Evolutionary conservation across 2,797 vertebrate genomes (phyloP), one percentile per base, ranked within the genome.

Genomic region (Leptodactylus fallax): DNA sequence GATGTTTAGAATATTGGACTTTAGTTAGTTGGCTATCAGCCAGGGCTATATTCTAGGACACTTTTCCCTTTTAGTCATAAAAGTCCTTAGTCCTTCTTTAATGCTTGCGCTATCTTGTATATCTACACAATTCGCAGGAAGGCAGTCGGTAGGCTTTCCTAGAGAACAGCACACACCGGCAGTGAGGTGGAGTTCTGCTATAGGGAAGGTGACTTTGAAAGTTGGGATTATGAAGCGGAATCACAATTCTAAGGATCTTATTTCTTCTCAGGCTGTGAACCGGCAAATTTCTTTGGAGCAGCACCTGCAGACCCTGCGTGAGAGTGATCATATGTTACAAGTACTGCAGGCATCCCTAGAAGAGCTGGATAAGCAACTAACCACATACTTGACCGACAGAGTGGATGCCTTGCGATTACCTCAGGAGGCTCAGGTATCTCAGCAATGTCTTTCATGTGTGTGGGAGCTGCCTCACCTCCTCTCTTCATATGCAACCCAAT

Each of bases 321-420:
- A 99, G 93, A 96, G 96, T 0, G 97, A 98, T 27, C 95, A 96
- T 91, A 94, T 95, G 81, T 93, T 99, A 56, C 96, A 97, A 47
- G 92, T 95, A 13, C 93, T 99, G 90, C 97, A 98, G 90, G 98
- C 98, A 88, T 96, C 96, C 77, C 94, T 99, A 80, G 93, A 90
- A 55, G 97, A 97, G 87, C 94, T 99, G 91, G 98, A 99, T 90
- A 96, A 96, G 90, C 98, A 95, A 0, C 96, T 99, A 69, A 98
- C 98, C 0, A 97, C 96, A 0, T 99, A 99, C 92, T 94, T 99
- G 91, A 99, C 98, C 0, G 98, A 99, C 61, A 96, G 97, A 82
- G 87, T 99, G 21, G 98, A 99, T 67, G 98, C 98, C 81, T 96
- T 98, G 91, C 98, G 99, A 91, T 95, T 98, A 81, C 97, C 98